Conservation (phyloP, 1,140 invertebrate species). For the Apis florea region DNA sequence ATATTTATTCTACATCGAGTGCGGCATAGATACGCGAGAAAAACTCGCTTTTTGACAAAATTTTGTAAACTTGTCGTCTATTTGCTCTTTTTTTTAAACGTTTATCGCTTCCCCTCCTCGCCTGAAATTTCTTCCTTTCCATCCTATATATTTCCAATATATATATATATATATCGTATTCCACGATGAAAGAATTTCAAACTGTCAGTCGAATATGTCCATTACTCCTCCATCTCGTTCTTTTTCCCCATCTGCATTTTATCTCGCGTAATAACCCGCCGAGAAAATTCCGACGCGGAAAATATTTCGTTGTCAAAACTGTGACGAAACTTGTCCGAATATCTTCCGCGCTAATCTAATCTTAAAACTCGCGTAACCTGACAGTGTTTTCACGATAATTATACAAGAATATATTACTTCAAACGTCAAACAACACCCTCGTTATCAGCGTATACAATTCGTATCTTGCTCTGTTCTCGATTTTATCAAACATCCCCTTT, state of each 20-base stretch:
- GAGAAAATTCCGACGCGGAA: neutral
- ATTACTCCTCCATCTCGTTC: too few species aligned
- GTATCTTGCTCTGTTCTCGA: too few species aligned
- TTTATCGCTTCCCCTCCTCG: too few species aligned
- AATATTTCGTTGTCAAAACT: slow-evolving; percentile 17
- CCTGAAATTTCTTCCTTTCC: neutral
- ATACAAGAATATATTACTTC: too few species aligned
- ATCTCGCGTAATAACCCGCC: neutral
- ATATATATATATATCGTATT: too few species aligned
- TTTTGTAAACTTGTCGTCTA: too few species aligned
- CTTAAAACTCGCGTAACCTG: neutral
- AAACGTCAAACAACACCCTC: too few species aligned
- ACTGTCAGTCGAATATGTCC: neutral
- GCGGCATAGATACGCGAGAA: neutral
- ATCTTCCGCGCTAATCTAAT: too few species aligned
- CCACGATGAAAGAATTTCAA: neutral
- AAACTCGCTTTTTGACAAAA: neutral
- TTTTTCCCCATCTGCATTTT: neutral
- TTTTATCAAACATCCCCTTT: neutral
- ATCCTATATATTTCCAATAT: neutral
- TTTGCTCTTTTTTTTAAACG: too few species aligned
- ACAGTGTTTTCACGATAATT: too few species aligned
- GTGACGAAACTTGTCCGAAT: too few species aligned
- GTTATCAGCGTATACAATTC: too few species aligned
- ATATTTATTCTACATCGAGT: neutral